A percentile compares a stretch with the other conserved stretches of the same genome.
Evolutionary conservation across 2,888 invertebrate genomes (phyloP).

Genomic region (Lycocerus yunnanus): DNA sequence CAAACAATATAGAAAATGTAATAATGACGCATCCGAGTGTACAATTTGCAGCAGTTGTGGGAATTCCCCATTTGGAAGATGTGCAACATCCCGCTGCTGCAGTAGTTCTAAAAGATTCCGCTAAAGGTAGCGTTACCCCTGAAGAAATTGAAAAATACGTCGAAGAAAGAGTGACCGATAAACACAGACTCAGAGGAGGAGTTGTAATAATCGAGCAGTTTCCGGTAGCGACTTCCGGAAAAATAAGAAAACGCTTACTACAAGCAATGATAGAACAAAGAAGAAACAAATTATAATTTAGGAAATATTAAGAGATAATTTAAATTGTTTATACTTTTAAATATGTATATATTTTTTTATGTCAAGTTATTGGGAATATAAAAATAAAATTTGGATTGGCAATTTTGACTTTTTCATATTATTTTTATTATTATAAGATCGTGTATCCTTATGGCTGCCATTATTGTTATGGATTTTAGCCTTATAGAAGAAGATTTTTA

Average conservation of each 20-base stretch:
- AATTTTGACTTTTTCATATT: too few species aligned
- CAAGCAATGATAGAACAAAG: not conserved
- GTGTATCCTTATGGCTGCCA: too few species aligned
- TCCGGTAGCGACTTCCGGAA: conserved; percentile 31
- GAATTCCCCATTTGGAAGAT: conserved; percentile 66
- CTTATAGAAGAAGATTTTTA: too few species aligned
- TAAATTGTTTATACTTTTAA: too few species aligned
- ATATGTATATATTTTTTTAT: too few species aligned
- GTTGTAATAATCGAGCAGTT: conserved; percentile 32
- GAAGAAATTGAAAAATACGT: conserved; percentile 36
- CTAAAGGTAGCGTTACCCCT: conserved; percentile 20
- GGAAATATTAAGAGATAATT: too few species aligned
- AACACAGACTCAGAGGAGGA: conserved; percentile 34
- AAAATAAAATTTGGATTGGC: too few species aligned
- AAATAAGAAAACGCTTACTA: conserved; percentile 23
- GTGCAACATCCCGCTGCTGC: conserved; percentile 77
- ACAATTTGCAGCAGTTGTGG: conserved; percentile 79
- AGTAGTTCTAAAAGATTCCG: conserved; percentile 46
- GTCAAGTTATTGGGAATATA: too few species aligned
- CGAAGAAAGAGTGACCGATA: conserved; percentile 30
- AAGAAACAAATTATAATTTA: too few species aligned
- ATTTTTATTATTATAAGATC: too few species aligned
- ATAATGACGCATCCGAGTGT: conserved; percentile 72
- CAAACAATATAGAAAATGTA: conserved; percentile 78
- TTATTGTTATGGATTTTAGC: too few species aligned